Evolutionary conservation across 2,797 vertebrate genomes (phyloP).

Genomic region (Schizothorax lantsangensis): DNA sequence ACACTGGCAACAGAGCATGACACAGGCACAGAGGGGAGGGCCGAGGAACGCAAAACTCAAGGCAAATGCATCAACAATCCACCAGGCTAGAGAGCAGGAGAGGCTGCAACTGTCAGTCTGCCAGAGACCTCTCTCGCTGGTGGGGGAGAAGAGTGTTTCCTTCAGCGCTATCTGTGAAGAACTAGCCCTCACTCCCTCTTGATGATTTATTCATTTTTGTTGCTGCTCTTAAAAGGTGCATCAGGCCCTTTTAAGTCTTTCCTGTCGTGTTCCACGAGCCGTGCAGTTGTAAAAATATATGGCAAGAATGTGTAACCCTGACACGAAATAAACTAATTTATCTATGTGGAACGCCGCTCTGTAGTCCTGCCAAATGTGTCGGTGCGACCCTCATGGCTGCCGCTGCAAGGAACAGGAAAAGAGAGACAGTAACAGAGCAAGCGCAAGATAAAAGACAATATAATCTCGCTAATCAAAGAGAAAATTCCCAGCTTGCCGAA

Average conservation of each 20-base stretch:
- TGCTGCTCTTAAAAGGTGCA: constrained; percentile 33
- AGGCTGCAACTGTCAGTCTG: constrained; percentile 45
- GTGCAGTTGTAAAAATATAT: not conserved
- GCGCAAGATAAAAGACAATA: constrained; percentile 1
- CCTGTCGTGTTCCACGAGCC: not conserved
- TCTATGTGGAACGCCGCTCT: constrained; percentile 21
- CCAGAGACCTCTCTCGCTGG: constrained; percentile 26
- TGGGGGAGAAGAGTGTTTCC: not conserved
- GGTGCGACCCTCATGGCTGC: constrained; percentile 34
- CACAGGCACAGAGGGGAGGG: constrained; percentile 54
- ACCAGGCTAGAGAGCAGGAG: constrained; percentile 28
- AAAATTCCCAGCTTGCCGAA: constrained; percentile 27
- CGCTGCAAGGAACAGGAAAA: constrained; percentile 29
- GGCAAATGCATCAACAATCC: constrained; percentile 51
- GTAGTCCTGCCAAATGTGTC: constrained; percentile 38
- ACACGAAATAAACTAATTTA: constrained; percentile 31
- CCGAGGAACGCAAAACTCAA: constrained; percentile 26
- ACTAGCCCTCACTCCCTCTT: constrained; percentile 45
- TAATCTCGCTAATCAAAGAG: constrained; percentile 46
- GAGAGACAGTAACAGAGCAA: constrained; percentile 33
- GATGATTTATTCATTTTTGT: constrained; percentile 56
- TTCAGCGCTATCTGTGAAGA: constrained; percentile 25
- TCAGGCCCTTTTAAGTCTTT: constrained; percentile 29
- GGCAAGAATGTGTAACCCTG: constrained; percentile 15
- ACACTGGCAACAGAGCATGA: constrained; percentile 73